A percentile compares a stretch with the other conserved stretches of the same genome.
Evolutionary conservation across 2,113 vertebrate genomes (phyloP).

Genomic region (human): DNA sequence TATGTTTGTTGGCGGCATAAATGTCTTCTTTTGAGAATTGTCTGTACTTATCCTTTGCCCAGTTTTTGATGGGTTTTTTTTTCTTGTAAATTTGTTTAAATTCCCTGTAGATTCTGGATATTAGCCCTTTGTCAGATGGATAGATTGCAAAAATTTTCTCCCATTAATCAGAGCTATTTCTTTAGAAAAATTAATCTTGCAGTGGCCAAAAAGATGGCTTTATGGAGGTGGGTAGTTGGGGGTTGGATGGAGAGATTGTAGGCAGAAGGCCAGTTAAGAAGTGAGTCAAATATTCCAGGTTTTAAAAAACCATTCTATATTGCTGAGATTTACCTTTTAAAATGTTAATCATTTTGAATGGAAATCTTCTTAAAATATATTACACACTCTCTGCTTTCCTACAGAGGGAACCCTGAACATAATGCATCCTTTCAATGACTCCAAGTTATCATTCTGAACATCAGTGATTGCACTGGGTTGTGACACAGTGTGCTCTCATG

Average conservation of each 20-base stretch:
- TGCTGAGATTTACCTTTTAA: conserved; percentile 50
- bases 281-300: conserved; percentile 34
- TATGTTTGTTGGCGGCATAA: too few species aligned
- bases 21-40: too few species aligned
- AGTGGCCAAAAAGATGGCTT: conserved; percentile 5
- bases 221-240: background rate
- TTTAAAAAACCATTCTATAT: conserved; percentile 55
- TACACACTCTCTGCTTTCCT: conserved; percentile 54
- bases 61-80: too few species aligned
- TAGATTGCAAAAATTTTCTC: too few species aligned
- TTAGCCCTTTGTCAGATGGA: too few species aligned
- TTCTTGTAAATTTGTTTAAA: too few species aligned
- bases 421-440: background rate
- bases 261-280: background rate
- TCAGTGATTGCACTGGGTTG: conserved; percentile 45
- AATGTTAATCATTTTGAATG: conserved; percentile 61
- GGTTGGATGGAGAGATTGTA: background rate
- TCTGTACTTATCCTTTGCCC: too few species aligned
- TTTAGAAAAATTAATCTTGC: conserved; percentile 41
- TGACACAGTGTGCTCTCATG: conserved; percentile 56
- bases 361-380: conserved; percentile 60
- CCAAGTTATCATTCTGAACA: conserved; percentile 33
- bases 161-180: background rate
- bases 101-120: too few species aligned
- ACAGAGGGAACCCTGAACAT: conserved; percentile 21